Percentiles rank a stretch among this genome's conserved stretches.
Conservation (phyloP, 2,797 vertebrate species). For the Lepus oiostolus region DNA sequence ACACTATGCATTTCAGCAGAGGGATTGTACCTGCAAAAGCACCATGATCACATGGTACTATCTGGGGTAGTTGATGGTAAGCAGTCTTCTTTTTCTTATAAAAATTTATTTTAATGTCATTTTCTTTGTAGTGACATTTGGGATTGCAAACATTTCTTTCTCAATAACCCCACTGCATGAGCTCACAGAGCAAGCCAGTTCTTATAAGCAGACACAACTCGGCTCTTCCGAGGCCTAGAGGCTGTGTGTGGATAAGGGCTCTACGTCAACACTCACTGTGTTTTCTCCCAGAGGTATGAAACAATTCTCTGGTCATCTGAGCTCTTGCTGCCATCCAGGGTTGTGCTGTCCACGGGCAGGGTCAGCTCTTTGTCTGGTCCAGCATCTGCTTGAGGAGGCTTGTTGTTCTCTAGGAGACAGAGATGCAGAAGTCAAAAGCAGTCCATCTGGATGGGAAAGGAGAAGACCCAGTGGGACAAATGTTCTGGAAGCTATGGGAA, state of each 20-base stretch:
- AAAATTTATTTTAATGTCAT: constrained; percentile 45
- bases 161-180: constrained; percentile 2
- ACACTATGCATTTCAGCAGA: constrained; percentile 70
- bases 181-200: constrained; percentile 6
- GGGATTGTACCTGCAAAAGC: constrained; percentile 58
- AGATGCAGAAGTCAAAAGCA: constrained; percentile 61
- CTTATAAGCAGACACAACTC: constrained; percentile 45
- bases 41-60: constrained; percentile 52
- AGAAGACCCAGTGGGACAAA: constrained; percentile 2
- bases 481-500: constrained; percentile 45
- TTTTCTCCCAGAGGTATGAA: constrained; percentile 95
- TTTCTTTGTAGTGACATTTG: constrained; percentile 57
- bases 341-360: constrained; percentile 96
- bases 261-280: constrained; percentile 88
- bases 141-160: constrained; percentile 60
- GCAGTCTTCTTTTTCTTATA: constrained; percentile 18
- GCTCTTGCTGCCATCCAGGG: constrained; percentile 97
- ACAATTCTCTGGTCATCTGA: constrained; percentile 96
- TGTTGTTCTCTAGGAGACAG: constrained; percentile 95
- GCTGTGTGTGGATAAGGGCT: not conserved
- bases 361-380: constrained; percentile 99
- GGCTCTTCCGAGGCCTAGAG: not conserved
- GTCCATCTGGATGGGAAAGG: constrained; percentile 1
- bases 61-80: constrained; percentile 27
- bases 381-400: constrained; percentile 95